Evolutionary conservation across 2,888 invertebrate species (phyloP).

Genomic region (Lottia gigantea): DNA sequence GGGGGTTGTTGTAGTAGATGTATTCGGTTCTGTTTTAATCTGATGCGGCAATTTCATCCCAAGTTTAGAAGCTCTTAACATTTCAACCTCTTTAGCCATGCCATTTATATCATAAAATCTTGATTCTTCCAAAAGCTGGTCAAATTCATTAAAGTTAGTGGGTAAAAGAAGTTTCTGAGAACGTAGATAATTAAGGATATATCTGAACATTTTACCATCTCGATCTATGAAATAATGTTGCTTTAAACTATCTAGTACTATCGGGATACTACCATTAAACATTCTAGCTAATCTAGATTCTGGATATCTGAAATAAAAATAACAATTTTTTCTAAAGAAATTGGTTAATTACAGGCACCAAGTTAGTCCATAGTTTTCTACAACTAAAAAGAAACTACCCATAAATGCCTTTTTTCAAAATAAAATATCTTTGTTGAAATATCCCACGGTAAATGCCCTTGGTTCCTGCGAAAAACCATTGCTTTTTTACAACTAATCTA

Average conservation of each 20-base stretch:
- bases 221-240: constrained; percentile 99
- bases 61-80: constrained; percentile 24
- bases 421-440: too few relatives aligned
- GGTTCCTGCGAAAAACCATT: too few relatives aligned
- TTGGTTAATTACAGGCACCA: not conserved
- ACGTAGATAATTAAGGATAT: constrained; percentile 95
- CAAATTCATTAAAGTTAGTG: constrained; percentile 85
- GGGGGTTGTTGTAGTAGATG: constrained; percentile 3
- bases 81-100: constrained; percentile 23
- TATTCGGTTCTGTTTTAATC: constrained; percentile 22
- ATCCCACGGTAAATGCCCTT: too few relatives aligned
- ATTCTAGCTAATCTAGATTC: constrained; percentile 91
- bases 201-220: constrained; percentile 97
- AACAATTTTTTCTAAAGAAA: not conserved
- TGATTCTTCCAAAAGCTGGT: constrained; percentile 90
- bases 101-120: constrained; percentile 86
- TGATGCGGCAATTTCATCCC: constrained; percentile 22
- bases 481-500: too few relatives aligned
- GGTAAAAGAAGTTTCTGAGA: constrained; percentile 89
- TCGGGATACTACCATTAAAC: constrained; percentile 95
- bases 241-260: constrained; percentile 93
- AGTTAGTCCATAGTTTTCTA: not conserved
- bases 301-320: constrained; percentile 79
- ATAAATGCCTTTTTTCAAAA: too few relatives aligned
- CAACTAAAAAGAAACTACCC: too few relatives aligned